Evolutionary conservation across 2,797 vertebrate genomes (phyloP).

Genomic region (Acrossocheilus wenchowensis): DNA sequence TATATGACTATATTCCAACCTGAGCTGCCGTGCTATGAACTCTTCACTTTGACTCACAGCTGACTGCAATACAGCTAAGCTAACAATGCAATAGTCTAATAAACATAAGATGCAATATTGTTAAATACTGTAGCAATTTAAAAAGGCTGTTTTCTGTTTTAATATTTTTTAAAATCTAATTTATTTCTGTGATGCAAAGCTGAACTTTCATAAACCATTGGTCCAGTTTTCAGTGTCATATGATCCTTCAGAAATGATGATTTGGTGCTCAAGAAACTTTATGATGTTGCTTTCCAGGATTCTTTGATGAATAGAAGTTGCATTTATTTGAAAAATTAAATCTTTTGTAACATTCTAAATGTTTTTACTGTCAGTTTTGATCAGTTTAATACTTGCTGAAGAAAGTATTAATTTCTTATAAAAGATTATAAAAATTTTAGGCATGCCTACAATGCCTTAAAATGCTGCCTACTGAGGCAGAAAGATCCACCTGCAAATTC

Average conservation of each 20-base stretch:
- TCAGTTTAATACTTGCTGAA: neutral
- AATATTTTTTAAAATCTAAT: no score
- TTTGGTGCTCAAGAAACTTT: neutral
- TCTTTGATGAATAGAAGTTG: neutral
- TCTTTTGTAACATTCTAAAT: neutral
- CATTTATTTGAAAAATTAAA: neutral
- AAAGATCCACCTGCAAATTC: slow-evolving; percentile 13
- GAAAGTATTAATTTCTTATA: neutral
- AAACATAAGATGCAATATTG: neutral
- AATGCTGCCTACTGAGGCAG: neutral
- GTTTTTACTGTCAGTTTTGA: neutral
- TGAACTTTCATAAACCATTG: neutral
- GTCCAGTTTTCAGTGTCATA: neutral
- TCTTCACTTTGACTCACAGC: neutral
- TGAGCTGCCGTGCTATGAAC: neutral
- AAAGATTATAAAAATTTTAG: neutral
- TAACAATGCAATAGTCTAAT: neutral
- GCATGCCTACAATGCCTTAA: neutral
- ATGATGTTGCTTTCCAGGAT: neutral
- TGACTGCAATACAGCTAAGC: neutral
- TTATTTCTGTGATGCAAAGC: no score
- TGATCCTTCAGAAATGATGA: neutral
- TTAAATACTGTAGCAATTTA: neutral
- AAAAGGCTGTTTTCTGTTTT: no score
- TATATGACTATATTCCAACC: neutral